A percentile compares a stretch with the other conserved stretches of the same genome.
Conservation (phyloP, 2,888 invertebrate genomes). For the Carabus problematicus region DNA sequence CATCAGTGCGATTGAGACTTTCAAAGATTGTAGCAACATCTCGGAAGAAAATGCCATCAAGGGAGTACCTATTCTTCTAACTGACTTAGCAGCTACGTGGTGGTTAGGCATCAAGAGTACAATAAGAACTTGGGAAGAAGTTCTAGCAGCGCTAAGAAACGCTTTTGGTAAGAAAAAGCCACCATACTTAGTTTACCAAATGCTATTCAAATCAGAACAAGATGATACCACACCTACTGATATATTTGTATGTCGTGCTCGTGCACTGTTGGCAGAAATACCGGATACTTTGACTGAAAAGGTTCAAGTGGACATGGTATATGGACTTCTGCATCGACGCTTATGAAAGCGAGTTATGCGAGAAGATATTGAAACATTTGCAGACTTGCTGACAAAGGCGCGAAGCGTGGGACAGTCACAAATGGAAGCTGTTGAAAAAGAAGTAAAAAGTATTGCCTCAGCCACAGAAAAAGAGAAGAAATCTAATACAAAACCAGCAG, state of each 20-base stretch:
- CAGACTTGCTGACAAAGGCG: slow-evolving; percentile 1
- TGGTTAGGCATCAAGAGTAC: slow-evolving; percentile 43
- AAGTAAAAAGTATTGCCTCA: no score
- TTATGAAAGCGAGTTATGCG: slow-evolving; percentile 17
- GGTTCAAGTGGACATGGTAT: slow-evolving; percentile 22
- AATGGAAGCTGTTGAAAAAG: background rate
- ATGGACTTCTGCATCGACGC: slow-evolving; percentile 15
- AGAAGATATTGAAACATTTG: slow-evolving; percentile 12
- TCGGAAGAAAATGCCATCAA: slow-evolving; percentile 34
- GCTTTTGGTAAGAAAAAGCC: slow-evolving; percentile 38
- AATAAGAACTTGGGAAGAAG: slow-evolving; percentile 23
- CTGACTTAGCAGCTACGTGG: slow-evolving; percentile 42
- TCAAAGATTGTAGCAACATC: slow-evolving; percentile 34
- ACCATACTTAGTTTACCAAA: slow-evolving; percentile 17
- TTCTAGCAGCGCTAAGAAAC: slow-evolving; percentile 26
- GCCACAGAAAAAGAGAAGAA: no score
- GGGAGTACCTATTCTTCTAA: slow-evolving; percentile 39
- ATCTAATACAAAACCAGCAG: no score
- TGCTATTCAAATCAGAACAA: slow-evolving; percentile 24
- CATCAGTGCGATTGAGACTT: slow-evolving; percentile 10
- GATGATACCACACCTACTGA: slow-evolving; percentile 14
- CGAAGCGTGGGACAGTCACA: slow-evolving; percentile 16
- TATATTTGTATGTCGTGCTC: slow-evolving; percentile 24
- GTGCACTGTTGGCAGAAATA: slow-evolving; percentile 20
- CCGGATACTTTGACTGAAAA: slow-evolving; percentile 10